Evolutionary conservation across 2,113 vertebrate species (phyloP).

Genomic region (Seriola aureovittata): DNA sequence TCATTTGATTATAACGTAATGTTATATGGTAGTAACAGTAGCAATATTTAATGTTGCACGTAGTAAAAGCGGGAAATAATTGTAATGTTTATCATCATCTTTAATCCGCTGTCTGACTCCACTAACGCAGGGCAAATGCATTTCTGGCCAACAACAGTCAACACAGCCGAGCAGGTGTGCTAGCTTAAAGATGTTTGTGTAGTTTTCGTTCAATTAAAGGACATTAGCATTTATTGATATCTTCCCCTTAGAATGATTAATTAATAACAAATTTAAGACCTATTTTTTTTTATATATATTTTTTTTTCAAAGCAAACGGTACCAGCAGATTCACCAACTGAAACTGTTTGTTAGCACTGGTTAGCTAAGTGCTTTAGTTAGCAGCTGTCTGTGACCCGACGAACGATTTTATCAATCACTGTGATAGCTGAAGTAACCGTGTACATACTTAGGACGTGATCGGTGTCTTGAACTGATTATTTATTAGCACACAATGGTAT

Average conservation of each 20-base stretch:
- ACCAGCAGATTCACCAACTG: background rate
- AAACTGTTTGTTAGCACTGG: background rate
- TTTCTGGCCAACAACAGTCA: slow-evolving; percentile 61
- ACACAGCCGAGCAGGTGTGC: background rate
- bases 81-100: too few relatives aligned
- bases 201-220: background rate
- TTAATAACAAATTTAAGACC: background rate
- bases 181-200: background rate
- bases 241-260: background rate
- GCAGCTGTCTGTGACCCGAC: background rate
- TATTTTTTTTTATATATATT: too few relatives aligned
- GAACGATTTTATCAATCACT: background rate
- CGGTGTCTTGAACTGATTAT: background rate
- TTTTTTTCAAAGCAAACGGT: background rate
- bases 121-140: slow-evolving; percentile 64
- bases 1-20: too few relatives aligned
- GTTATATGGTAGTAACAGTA: too few relatives aligned
- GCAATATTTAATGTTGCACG: too few relatives aligned
- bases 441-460: slow-evolving; percentile 22
- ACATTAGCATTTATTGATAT: background rate
- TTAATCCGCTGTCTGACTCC: background rate
- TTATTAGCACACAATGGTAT: background rate
- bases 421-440: background rate
- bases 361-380: slow-evolving; percentile 10
- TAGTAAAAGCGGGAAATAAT: too few relatives aligned